Evolutionary conservation across 1,140 invertebrate genomes (phyloP).

Genomic region (Lepidurus apus): DNA sequence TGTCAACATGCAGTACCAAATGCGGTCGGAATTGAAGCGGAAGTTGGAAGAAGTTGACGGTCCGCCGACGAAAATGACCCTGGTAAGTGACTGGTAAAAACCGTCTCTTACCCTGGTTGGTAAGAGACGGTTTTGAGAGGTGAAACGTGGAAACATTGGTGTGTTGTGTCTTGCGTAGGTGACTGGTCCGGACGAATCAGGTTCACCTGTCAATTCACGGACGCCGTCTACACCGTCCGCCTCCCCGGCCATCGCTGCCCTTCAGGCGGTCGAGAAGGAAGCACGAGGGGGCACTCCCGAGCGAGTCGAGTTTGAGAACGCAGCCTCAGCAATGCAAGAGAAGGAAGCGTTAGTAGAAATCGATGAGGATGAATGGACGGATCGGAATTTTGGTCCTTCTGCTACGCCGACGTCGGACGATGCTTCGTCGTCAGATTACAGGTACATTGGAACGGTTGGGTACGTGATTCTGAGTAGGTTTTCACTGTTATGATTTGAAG

Average conservation of each 20-base stretch:
- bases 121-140: neutral
- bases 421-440: conserved; percentile 49
- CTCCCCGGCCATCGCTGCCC: conserved; percentile 22
- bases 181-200: neutral
- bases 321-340: conserved; percentile 51
- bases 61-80: neutral
- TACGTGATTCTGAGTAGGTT: conserved; percentile 25
- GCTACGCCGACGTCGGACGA: conserved; percentile 65
- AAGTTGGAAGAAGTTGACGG: neutral
- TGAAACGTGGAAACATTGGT: neutral
- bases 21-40: conserved; percentile 24
- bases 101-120: neutral
- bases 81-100: neutral
- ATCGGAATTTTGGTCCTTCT: conserved; percentile 77
- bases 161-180: neutral
- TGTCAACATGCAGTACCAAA: conserved; percentile 45
- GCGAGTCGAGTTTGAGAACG: conserved; percentile 71
- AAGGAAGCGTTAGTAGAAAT: conserved; percentile 70
- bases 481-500: conserved; percentile 39
- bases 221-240: neutral
- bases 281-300: conserved; percentile 61
- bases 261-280: conserved; percentile 24
- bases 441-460: neutral
- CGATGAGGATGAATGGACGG: conserved; percentile 89
- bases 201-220: neutral